Evolutionary conservation across 92 coral and sea anemone genomes (phyloP).

Genomic region (Parazoanthus swiftii): DNA sequence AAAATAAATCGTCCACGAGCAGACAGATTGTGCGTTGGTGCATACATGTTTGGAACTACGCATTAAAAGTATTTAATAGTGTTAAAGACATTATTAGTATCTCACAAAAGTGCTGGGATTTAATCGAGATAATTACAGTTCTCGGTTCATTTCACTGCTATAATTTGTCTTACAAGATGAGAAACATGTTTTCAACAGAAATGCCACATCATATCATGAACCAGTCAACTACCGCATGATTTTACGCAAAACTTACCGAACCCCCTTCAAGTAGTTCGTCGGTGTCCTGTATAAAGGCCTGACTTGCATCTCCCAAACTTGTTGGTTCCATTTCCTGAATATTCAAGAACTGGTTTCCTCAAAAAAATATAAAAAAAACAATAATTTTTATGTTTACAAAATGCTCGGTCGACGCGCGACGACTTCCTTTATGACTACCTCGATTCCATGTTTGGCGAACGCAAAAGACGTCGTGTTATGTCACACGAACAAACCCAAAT

Average conservation of each 20-base stretch:
- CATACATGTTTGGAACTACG: too few species aligned
- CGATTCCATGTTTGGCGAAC: too few species aligned
- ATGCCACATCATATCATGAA: background rate
- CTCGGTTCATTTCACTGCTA: background rate
- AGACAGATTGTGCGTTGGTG: too few species aligned
- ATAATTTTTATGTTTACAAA: background rate
- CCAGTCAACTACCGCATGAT: too few species aligned
- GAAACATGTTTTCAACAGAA: background rate
- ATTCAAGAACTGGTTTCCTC: background rate
- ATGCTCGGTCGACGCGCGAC: too few species aligned
- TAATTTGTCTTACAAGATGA: background rate
- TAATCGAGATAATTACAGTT: background rate
- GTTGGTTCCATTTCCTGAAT: constrained; percentile 20
- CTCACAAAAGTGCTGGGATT: background rate
- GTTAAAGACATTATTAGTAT: background rate
- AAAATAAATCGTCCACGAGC: too few species aligned
- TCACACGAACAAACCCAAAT: too few species aligned
- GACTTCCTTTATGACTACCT: too few species aligned
- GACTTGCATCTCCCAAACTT: constrained; percentile 22
- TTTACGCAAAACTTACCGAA: background rate
- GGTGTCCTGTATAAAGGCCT: constrained; percentile 7
- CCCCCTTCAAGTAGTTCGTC: constrained; percentile 1
- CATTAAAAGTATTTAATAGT: background rate
- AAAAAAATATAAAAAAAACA: background rate
- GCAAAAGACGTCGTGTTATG: too few species aligned